Percentiles rank a stretch among this genome's conserved stretches.
Evolutionary conservation across 1,140 invertebrate species (phyloP).

Genomic region (Scaptomyza hsui): DNA sequence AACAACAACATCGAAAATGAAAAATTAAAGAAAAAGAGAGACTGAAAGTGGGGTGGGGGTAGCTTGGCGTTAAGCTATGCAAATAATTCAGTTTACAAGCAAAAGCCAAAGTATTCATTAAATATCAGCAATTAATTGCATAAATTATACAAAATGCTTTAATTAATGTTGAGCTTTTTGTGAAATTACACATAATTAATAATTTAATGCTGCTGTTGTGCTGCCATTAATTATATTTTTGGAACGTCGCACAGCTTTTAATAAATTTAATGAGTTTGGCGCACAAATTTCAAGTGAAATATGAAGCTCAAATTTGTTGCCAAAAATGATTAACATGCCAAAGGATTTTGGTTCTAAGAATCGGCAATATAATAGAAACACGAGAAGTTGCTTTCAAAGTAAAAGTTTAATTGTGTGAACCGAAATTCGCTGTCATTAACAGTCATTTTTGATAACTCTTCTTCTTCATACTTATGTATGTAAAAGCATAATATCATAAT

Average conservation of each 20-base stretch:
- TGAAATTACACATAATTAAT: slow-evolving; percentile 52
- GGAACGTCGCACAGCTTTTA: slow-evolving; percentile 25
- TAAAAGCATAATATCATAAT: slow-evolving; percentile 5
- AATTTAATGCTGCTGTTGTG: slow-evolving; percentile 13
- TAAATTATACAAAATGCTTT: slow-evolving; percentile 50
- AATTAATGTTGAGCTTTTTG: slow-evolving; percentile 35
- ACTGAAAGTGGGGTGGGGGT: not conserved
- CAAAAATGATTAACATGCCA: not conserved
- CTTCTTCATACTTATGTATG: too few relatives aligned
- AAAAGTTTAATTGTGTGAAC: too few relatives aligned
- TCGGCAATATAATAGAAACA: not conserved
- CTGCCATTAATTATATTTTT: slow-evolving; percentile 43
- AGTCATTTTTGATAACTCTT: too few relatives aligned
- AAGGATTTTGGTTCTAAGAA: not conserved
- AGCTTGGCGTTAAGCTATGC: slow-evolving; percentile 16
- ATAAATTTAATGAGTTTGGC: slow-evolving; percentile 43
- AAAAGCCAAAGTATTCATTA: slow-evolving; percentile 44
- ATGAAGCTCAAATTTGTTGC: slow-evolving; percentile 1
- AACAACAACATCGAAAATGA: not conserved
- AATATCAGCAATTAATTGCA: slow-evolving; percentile 37
- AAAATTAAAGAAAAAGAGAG: too few relatives aligned
- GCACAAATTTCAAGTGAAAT: slow-evolving; percentile 26
- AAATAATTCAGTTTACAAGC: slow-evolving; percentile 44
- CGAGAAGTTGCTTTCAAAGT: too few relatives aligned
- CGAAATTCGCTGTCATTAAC: too few relatives aligned